A percentile compares a stretch with the other conserved stretches of the same genome.
These are phyloP conservation scores for Aptenodytes patagonicus DNA, from an alignment of 2,113 vertebrate species.

Conservation along the genomic window DNA sequence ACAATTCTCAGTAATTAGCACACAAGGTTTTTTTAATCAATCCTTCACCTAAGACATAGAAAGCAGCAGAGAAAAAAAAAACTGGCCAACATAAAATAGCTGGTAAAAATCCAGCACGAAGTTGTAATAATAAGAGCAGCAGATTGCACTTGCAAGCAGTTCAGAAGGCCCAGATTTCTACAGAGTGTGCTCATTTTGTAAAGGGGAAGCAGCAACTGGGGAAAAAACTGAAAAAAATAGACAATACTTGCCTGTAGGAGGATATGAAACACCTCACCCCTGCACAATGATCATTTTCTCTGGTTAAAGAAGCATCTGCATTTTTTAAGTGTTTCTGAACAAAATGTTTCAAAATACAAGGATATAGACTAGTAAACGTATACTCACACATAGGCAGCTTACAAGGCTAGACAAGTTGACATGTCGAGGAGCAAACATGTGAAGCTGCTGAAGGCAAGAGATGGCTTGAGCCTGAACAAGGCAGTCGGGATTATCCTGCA, in stretches of 20 bases:
- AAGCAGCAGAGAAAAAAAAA: neutral
- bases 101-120: neutral
- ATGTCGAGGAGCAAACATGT: constrained; percentile 92
- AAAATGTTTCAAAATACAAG: neutral
- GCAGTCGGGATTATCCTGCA: constrained; percentile 87
- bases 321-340: neutral
- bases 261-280: neutral
- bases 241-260: neutral
- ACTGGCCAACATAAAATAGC: neutral
- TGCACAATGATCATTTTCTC: neutral
- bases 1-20: neutral
- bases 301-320: neutral
- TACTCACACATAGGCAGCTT: constrained; percentile 90
- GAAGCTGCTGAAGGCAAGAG: constrained; percentile 93
- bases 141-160: neutral
- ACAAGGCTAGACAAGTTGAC: constrained; percentile 88
- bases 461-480: constrained; percentile 89
- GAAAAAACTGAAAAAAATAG: neutral
- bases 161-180: neutral
- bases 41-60: neutral
- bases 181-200: neutral
- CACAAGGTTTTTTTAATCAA: neutral
- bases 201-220: neutral
- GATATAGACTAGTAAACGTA: neutral
- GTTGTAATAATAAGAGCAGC: neutral